Conservation (phyloP, 1,140 invertebrate species). For the Diuraphis noxia region DNA sequence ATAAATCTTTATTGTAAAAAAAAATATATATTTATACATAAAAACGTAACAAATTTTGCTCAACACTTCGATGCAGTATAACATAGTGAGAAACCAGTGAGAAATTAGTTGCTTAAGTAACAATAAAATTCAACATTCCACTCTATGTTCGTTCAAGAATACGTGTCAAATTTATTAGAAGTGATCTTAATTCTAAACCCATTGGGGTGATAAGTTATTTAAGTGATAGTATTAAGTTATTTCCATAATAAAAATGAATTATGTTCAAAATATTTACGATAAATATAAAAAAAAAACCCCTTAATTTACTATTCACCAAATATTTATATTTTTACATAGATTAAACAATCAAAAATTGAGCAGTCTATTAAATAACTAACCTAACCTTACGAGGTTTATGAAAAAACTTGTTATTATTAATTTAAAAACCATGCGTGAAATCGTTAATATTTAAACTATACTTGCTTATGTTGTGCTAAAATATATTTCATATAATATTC, state of each 20-base stretch:
- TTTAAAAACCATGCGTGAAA: not conserved
- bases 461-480: not conserved
- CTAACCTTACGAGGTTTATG: not conserved
- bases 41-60: not conserved
- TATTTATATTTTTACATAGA: no score
- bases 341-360: not conserved
- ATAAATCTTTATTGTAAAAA: not conserved
- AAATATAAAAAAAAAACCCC: not conserved
- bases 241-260: not conserved
- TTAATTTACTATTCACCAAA: no score
- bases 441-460: not conserved
- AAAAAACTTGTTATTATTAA: not conserved
- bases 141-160: not conserved
- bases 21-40: not conserved
- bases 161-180: not conserved
- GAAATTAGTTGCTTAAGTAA: slow-evolving; percentile 9
- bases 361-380: not conserved
- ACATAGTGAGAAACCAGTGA: not conserved
- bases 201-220: not conserved
- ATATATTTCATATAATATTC: not conserved
- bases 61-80: not conserved
- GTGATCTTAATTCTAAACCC: not conserved
- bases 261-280: not conserved
- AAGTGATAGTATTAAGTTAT: not conserved
- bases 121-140: not conserved